A percentile compares a stretch with the other conserved stretches of the same genome.
phyloP scores from a whole-genome alignment of 2,113 vertebrate genomes.

The Falco punctatus region DNA sequence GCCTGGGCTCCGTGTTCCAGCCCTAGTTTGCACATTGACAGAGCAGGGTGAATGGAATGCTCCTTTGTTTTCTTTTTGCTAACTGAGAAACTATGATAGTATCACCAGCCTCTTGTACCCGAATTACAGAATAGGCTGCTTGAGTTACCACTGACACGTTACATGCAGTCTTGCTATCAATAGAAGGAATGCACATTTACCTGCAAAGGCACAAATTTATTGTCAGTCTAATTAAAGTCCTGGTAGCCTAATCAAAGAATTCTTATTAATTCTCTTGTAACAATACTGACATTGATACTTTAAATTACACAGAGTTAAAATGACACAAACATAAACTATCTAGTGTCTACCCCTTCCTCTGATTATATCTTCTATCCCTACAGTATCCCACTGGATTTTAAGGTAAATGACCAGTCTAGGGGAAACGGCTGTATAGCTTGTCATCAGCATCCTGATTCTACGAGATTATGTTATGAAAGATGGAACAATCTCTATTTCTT shows the following conservation, averaged over 20 bases:
- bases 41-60: fast-evolving
- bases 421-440: neutral
- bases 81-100: neutral
- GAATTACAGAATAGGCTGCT: neutral
- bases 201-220: neutral
- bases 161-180: neutral
- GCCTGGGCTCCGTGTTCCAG: neutral
- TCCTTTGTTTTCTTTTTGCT: neutral
- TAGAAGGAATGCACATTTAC: neutral
- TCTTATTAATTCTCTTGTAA: neutral
- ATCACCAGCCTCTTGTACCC: neutral
- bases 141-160: neutral
- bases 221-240: neutral
- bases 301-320: neutral
- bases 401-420: neutral
- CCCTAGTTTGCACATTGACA: neutral
- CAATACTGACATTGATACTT: neutral
- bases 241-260: neutral
- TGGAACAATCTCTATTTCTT: neutral
- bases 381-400: neutral
- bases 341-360: neutral
- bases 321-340: neutral
- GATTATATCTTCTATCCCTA: neutral
- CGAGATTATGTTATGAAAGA: neutral
- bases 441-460: neutral